Percentiles rank a stretch among this genome's conserved stretches.
phyloP scores from a whole-genome alignment of 1,140 invertebrate species.

The Temnothorax longispinosus region DNA sequence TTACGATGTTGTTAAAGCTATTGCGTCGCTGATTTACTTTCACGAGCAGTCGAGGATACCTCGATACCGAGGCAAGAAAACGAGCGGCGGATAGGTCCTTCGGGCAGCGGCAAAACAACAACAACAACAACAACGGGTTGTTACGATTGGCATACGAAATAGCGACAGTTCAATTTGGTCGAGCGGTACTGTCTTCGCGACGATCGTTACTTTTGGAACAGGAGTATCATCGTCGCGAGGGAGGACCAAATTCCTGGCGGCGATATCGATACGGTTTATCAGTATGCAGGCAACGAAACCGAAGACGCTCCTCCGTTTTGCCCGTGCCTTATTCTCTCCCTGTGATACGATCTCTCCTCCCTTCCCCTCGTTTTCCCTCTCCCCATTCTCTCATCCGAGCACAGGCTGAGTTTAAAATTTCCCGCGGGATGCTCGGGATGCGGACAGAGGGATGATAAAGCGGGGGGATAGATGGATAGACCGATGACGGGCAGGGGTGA shows the following conservation, averaged over 20 bases:
- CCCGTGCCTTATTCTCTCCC: constrained; percentile 29
- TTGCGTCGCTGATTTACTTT: constrained; percentile 7
- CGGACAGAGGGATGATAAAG: not conserved
- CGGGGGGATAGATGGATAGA: constrained; percentile 2
- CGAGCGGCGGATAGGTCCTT: not conserved
- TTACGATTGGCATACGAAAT: constrained; percentile 48
- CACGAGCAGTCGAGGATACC: not conserved
- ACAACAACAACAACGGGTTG: constrained; percentile 29
- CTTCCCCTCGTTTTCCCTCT: not conserved
- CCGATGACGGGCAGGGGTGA: constrained; percentile 43
- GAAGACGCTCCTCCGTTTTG: constrained; percentile 56
- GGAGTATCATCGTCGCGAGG: constrained; percentile 44
- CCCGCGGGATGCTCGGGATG: constrained; percentile 59
- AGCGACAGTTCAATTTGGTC: constrained; percentile 54
- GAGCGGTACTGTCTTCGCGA: constrained; percentile 25
- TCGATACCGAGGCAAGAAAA: constrained; percentile 10
- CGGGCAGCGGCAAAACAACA: constrained; percentile 10
- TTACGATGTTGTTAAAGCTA: constrained; percentile 3
- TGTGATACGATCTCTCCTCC: constrained; percentile 14
- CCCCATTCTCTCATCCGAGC: not conserved
- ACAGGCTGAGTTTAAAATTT: constrained; percentile 72
- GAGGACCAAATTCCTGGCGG: constrained; percentile 33
- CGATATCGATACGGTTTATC: constrained; percentile 57
- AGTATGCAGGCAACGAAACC: constrained; percentile 66
- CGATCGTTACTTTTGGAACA: constrained; percentile 42